Percentiles rank a stretch among this genome's conserved stretches.
phyloP scores from a whole-genome alignment of 2,113 vertebrate species.

The Oreochromis tanganicae region DNA sequence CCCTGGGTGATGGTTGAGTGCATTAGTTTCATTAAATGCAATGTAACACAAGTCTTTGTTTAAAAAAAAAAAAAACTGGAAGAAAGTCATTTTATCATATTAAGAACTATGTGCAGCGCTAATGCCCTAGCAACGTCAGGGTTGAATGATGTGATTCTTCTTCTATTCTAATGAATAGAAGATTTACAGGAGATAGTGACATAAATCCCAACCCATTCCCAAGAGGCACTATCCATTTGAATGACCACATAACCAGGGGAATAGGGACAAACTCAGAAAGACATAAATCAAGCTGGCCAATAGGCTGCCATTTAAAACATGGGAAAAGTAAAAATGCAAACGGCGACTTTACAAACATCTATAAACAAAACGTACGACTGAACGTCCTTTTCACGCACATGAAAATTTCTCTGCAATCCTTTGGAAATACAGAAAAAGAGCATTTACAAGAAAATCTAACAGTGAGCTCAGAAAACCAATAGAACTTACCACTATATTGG shows the following conservation, averaged over 20 bases:
- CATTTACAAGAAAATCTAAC: background rate
- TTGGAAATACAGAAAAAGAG: background rate
- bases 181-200: background rate
- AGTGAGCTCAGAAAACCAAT: background rate
- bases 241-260: background rate
- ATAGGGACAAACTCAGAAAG: background rate
- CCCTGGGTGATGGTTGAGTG: background rate
- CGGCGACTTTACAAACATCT: background rate
- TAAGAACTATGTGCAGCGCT: background rate
- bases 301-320: conserved; percentile 13
- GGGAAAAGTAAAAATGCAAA: background rate
- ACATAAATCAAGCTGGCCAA: conserved; percentile 18
- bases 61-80: background rate
- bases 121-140: background rate
- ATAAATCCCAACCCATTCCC: background rate
- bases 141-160: background rate
- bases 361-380: background rate
- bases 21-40: background rate
- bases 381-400: background rate
- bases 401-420: background rate
- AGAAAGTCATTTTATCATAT: background rate
- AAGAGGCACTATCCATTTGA: conserved; percentile 1
- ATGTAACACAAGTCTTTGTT: background rate
- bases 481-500: conserved; percentile 78
- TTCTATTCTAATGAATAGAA: background rate